These are phyloP conservation scores for Telmatochromis sp. DNA, from an alignment of 2,113 vertebrate genomes.

Conservation along the genomic window DNA sequence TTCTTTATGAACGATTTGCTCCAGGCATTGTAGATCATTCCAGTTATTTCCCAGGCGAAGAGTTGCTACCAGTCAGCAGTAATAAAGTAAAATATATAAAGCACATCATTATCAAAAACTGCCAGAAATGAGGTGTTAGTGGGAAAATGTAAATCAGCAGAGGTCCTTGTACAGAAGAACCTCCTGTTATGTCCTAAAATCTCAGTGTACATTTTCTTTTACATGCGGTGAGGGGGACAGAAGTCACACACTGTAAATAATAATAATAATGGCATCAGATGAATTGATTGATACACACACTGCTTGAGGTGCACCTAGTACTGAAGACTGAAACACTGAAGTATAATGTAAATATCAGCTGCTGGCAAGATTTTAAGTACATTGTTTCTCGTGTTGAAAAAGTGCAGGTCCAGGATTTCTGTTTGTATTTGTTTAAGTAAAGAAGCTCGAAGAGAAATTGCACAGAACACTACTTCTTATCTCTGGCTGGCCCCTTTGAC, in stretches of 20 bases:
- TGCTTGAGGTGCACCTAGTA: not conserved
- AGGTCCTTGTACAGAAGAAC: not conserved
- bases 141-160: not conserved
- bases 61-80: not conserved
- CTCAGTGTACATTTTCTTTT: not conserved
- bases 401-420: not conserved
- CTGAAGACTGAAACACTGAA: not conserved
- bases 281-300: not conserved
- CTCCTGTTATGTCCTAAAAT: not conserved
- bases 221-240: not conserved
- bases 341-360: not conserved
- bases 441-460: conserved; percentile 4
- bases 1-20: not conserved
- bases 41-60: not conserved
- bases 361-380: not conserved
- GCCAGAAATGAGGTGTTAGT: not conserved
- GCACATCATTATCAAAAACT: not conserved
- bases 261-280: not conserved
- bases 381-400: not conserved
- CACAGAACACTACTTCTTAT: conserved; percentile 39
- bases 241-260: not conserved
- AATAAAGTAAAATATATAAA: not conserved
- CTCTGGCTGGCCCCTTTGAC: conserved; percentile 42
- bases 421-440: not conserved
- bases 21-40: not conserved